phyloP scores from a whole-genome alignment of 2,797 vertebrate genomes.

The Sebastes hopkinsi region DNA sequence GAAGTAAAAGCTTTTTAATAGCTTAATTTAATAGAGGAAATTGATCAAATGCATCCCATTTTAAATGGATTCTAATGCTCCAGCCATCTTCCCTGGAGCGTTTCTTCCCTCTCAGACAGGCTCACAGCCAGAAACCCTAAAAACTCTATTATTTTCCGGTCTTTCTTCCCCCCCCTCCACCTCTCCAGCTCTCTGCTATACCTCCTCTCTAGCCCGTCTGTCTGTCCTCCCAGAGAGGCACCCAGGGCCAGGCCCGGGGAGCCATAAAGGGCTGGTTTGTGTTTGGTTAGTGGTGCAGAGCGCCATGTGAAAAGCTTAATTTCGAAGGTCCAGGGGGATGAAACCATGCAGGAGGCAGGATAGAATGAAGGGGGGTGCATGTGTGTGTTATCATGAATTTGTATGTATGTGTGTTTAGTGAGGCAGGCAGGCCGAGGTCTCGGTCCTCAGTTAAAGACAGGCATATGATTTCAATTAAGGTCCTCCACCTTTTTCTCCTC shows the following conservation, averaged over 20 bases:
- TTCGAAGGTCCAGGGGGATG: constrained; percentile 64
- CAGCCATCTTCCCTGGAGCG: background rate
- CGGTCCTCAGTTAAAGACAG: constrained; percentile 41
- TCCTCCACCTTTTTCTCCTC: constrained; percentile 51
- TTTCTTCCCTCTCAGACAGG: background rate
- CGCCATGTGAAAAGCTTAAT: constrained; percentile 74
- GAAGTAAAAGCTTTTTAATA: background rate
- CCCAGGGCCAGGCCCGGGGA: constrained; percentile 33
- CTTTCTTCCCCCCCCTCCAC: background rate
- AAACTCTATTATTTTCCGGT: background rate
- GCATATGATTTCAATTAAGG: constrained; percentile 79
- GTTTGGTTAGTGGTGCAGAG: constrained; percentile 75
- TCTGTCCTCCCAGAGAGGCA: constrained; percentile 33
- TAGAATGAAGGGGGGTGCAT: constrained; percentile 7
- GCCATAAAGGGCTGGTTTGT: constrained; percentile 69
- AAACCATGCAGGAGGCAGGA: constrained; percentile 56
- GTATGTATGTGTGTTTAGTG: constrained; percentile 34
- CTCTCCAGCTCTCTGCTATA: background rate
- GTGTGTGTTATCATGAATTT: constrained; percentile 34
- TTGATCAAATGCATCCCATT: constrained; percentile 11
- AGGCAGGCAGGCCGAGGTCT: constrained; percentile 31
- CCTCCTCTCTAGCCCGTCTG: constrained; percentile 17
- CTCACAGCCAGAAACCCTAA: background rate
- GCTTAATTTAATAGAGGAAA: constrained; percentile 13
- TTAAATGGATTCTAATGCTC: constrained; percentile 2